A percentile compares a stretch with the other conserved stretches of the same genome.
Evolutionary conservation across 2,888 invertebrate species (phyloP).

Genomic region (Nemoura dubitans): DNA sequence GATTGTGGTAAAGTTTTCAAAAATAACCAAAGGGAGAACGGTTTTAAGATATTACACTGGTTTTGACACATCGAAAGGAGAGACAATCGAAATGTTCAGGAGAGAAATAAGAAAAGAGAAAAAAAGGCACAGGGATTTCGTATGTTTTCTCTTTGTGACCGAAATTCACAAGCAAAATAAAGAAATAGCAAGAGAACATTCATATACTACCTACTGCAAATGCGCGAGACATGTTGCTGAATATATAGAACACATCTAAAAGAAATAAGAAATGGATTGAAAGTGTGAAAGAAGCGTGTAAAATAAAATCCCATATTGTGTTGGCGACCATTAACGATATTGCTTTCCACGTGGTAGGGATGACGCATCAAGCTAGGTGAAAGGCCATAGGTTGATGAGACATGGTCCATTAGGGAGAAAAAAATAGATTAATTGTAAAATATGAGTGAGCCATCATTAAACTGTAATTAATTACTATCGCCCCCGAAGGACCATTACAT

Average conservation of each 20-base stretch:
- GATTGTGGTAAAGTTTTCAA: background rate
- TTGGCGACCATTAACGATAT: background rate
- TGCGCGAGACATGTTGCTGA: background rate
- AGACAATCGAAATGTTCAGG: background rate
- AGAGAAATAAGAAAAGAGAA: background rate
- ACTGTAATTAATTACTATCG: background rate
- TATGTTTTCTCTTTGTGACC: background rate
- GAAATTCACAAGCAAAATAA: background rate
- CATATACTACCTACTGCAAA: background rate
- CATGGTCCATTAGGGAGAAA: background rate
- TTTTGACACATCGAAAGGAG: background rate
- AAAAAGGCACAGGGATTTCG: background rate
- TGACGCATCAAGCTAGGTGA: background rate
- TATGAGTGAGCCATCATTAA: slow-evolving; percentile 7
- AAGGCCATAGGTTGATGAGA: background rate
- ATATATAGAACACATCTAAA: background rate
- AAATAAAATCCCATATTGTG: background rate
- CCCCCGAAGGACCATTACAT: background rate
- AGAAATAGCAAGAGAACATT: background rate
- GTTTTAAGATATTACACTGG: background rate
- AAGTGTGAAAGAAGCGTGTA: background rate
- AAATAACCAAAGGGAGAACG: background rate
- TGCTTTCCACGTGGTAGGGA: background rate
- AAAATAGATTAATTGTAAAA: slow-evolving; percentile 1
- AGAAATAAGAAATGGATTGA: background rate